These are phyloP conservation scores for Rosalia funebris DNA, from an alignment of 2,888 invertebrate genomes.

Conservation along the genomic window DNA sequence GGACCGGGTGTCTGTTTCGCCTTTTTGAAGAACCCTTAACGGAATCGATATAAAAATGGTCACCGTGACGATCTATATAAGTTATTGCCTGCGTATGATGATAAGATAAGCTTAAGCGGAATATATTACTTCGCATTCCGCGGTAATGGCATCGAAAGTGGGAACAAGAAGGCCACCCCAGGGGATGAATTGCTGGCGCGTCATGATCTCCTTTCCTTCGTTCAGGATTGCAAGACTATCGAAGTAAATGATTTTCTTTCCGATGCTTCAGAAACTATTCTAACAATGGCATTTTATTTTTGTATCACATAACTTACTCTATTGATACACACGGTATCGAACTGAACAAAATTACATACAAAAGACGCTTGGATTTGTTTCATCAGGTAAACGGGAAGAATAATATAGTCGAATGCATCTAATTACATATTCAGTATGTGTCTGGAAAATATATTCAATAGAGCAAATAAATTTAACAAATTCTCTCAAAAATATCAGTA, in stretches of 20 bases:
- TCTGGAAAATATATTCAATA: too few species aligned
- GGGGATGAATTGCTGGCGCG: conserved; percentile 45
- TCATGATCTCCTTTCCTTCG: conserved; percentile 13
- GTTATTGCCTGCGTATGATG: conserved; percentile 45
- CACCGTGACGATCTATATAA: conserved; percentile 37
- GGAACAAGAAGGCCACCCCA: conserved; percentile 52
- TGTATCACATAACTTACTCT: conserved; percentile 11
- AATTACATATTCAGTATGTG: too few species aligned
- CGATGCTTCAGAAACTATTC: conserved; percentile 25
- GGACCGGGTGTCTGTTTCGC: background rate
- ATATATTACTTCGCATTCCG: conserved; percentile 48
- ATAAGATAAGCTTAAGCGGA: conserved; percentile 47
- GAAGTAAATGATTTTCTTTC: conserved; percentile 29
- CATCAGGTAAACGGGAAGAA: background rate
- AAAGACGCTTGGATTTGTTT: background rate
- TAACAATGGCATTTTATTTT: conserved; percentile 20
- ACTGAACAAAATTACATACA: background rate
- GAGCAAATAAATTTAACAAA: too few species aligned
- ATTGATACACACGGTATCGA: conserved; percentile 2
- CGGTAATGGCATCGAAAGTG: conserved; percentile 54
- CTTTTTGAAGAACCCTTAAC: conserved; percentile 7
- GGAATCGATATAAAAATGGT: conserved; percentile 43
- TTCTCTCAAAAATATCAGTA: too few species aligned
- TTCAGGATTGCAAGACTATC: conserved; percentile 9
- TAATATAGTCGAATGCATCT: too few species aligned